A percentile compares a stretch with the other conserved stretches of the same genome.
These are phyloP conservation scores for Orthonevra nobilis DNA, from an alignment of 2,888 invertebrate genomes.

Conservation along the genomic window DNA sequence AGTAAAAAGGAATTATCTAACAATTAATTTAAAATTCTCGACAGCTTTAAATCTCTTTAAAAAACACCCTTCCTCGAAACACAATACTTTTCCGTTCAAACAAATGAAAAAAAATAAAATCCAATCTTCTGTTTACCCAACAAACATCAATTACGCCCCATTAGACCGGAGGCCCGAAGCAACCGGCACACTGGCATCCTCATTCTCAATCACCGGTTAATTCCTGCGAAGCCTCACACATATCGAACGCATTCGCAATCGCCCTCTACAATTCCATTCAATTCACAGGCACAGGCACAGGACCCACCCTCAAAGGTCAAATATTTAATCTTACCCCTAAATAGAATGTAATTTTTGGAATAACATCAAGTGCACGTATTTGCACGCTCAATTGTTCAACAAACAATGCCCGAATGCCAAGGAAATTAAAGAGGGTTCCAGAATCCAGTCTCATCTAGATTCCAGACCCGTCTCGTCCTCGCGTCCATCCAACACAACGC, in stretches of 20 bases:
- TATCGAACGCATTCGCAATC: too few relatives aligned
- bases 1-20: too few relatives aligned
- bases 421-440: conserved; percentile 23
- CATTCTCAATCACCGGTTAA: conserved; percentile 44
- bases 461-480: too few relatives aligned
- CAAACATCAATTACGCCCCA: conserved; percentile 60
- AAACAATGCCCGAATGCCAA: conserved; percentile 38
- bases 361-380: conserved; percentile 69
- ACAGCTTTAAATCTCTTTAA: too few relatives aligned
- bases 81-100: too few relatives aligned
- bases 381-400: conserved; percentile 62
- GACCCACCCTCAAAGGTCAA: conserved; percentile 61
- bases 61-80: too few relatives aligned
- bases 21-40: too few relatives aligned
- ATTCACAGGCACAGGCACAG: too few relatives aligned
- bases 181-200: too few relatives aligned
- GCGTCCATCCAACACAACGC: too few relatives aligned
- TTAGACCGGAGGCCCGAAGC: conserved; percentile 22
- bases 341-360: conserved; percentile 67
- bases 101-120: not conserved
- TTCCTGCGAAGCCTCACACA: conserved; percentile 57
- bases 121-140: conserved; percentile 35
- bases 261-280: conserved; percentile 39
- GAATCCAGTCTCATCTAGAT: too few relatives aligned
- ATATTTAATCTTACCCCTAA: conserved; percentile 66